These are phyloP conservation scores for Agriopis marginaria DNA, from an alignment of 2,888 invertebrate species.

Conservation along the genomic window DNA sequence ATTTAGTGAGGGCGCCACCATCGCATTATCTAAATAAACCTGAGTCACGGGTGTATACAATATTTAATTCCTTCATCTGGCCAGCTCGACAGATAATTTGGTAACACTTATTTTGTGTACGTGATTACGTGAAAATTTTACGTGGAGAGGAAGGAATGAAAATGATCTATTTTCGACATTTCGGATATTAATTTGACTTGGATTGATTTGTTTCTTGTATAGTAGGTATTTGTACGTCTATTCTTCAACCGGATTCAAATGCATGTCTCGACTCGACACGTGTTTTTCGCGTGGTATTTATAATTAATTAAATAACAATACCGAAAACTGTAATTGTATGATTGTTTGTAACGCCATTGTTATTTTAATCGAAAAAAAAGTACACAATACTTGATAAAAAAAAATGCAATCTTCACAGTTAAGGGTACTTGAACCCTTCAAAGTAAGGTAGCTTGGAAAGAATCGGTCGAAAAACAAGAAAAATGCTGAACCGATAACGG, in stretches of 20 bases:
- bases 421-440: too few species aligned
- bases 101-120: slow-evolving; percentile 40
- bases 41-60: background rate
- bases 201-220: slow-evolving; percentile 1
- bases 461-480: too few species aligned
- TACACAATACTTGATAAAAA: too few species aligned
- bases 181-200: slow-evolving; percentile 11
- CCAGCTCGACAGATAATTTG: slow-evolving; percentile 1
- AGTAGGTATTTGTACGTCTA: slow-evolving; percentile 14
- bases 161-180: slow-evolving; percentile 19
- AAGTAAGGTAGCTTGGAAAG: too few species aligned
- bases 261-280: too few species aligned
- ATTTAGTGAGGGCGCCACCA: background rate
- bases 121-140: slow-evolving; percentile 42
- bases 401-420: too few species aligned
- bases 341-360: too few species aligned
- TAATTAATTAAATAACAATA: too few species aligned
- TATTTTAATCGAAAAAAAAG: too few species aligned
- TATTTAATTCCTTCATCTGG: background rate
- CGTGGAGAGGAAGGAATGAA: slow-evolving; percentile 18
- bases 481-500: too few species aligned
- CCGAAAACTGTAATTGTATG: too few species aligned
- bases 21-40: background rate
- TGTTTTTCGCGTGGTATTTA: too few species aligned
- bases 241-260: background rate